Conservation (phyloP, 1,140 invertebrate genomes). For the Caerostris darwini region DNA sequence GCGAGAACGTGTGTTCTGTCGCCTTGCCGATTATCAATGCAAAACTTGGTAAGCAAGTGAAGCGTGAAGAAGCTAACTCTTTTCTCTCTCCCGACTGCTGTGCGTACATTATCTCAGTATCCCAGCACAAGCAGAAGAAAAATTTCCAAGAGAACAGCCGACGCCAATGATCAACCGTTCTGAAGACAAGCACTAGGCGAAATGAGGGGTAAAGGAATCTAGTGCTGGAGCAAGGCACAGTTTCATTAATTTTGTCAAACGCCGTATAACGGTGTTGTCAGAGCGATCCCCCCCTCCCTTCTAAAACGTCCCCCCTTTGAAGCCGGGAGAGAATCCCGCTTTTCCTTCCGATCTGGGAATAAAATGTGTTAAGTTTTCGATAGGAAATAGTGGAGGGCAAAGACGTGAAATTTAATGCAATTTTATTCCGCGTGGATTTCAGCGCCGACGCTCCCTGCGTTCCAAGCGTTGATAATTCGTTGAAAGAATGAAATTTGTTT, state of each 20-base stretch:
- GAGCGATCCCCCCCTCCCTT: constrained; percentile 20
- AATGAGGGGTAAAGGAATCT: constrained; percentile 75
- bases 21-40: constrained; percentile 75
- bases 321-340: not conserved
- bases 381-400: constrained; percentile 60
- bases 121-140: constrained; percentile 63
- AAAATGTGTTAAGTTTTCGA: constrained; percentile 75
- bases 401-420: constrained; percentile 75
- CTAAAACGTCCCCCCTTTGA: not conserved
- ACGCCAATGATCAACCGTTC: constrained; percentile 71
- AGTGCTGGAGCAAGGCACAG: constrained; percentile 53
- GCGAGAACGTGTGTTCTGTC: constrained; percentile 71
- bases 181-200: constrained; percentile 67
- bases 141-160: constrained; percentile 61
- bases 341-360: constrained; percentile 63
- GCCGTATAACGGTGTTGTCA: constrained; percentile 76
- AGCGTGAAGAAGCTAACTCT: constrained; percentile 71
- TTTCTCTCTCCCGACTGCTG: constrained; percentile 55
- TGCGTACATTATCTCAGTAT: constrained; percentile 66
- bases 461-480: constrained; percentile 65
- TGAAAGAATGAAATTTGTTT: constrained; percentile 76
- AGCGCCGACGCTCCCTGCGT: not conserved
- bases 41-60: constrained; percentile 72
- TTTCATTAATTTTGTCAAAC: constrained; percentile 78
- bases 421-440: constrained; percentile 68